These are phyloP conservation scores for Zygaena filipendulae DNA, from an alignment of 2,888 invertebrate species.

Conservation along the genomic window DNA sequence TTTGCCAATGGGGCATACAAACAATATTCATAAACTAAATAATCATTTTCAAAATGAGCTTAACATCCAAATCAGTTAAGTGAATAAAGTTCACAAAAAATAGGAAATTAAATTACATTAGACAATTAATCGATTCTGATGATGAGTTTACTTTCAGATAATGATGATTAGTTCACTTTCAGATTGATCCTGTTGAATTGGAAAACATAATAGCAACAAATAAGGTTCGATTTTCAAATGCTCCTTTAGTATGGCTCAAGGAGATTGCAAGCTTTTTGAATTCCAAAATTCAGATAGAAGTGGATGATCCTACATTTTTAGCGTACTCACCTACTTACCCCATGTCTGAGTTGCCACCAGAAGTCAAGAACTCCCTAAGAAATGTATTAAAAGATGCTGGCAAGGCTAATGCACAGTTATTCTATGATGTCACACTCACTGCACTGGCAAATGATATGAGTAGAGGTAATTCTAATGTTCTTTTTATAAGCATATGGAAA, in stretches of 20 bases:
- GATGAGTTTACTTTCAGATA: too few species aligned
- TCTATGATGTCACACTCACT: constrained; percentile 76
- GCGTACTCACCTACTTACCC: constrained; percentile 69
- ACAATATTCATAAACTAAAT: too few species aligned
- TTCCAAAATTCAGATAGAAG: constrained; percentile 70
- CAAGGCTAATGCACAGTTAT: constrained; percentile 71
- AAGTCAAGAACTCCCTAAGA: constrained; percentile 48
- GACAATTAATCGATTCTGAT: too few species aligned
- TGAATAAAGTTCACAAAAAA: too few species aligned
- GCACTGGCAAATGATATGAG: constrained; percentile 79
- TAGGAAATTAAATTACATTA: too few species aligned
- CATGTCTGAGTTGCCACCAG: constrained; percentile 53
- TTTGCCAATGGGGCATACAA: too few species aligned
- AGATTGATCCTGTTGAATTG: constrained; percentile 73
- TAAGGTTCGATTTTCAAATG: constrained; percentile 74
- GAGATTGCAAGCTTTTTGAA: constrained; percentile 75
- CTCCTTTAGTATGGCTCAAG: constrained; percentile 76
- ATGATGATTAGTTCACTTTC: too few species aligned
- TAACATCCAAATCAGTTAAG: too few species aligned
- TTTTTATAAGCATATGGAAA: too few species aligned
- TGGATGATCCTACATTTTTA: constrained; percentile 71
- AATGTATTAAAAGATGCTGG: constrained; percentile 70
- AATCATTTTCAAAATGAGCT: too few species aligned
- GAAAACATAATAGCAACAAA: constrained; percentile 59
- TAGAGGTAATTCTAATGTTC: constrained; percentile 63